A percentile compares a stretch with the other conserved stretches of the same genome.
Conservation (phyloP, 2,888 invertebrate genomes). For the Amblyjoppa fuscipennis region DNA sequence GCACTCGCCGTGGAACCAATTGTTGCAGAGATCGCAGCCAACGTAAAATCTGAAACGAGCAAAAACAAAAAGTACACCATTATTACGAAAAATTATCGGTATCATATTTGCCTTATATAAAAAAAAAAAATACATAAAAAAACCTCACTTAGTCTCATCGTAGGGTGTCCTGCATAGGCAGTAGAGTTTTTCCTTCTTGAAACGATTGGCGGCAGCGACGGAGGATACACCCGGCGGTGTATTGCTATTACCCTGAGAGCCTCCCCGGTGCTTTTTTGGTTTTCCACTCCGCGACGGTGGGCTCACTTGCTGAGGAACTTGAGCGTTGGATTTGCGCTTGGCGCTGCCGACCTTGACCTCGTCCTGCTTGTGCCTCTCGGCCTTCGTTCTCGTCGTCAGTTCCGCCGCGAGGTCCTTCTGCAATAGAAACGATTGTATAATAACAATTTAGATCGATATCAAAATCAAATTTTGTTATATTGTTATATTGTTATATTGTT, state of each 20-base stretch:
- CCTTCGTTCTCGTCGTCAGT: conserved; percentile 90
- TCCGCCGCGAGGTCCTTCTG: conserved; percentile 92
- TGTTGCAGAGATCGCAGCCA: conserved; percentile 98
- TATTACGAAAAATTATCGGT: conserved; percentile 10
- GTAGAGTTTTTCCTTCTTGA: conserved; percentile 93
- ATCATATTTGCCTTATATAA: neutral
- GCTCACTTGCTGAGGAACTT: conserved; percentile 81
- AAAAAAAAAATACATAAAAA: neutral
- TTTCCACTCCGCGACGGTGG: conserved; percentile 80
- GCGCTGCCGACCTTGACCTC: conserved; percentile 89
- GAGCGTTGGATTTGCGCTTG: conserved; percentile 86
- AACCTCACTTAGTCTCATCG: conserved; percentile 94
- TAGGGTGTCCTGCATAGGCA: conserved; percentile 98
- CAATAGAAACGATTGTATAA: conserved; percentile 58
- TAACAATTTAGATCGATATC: neutral
- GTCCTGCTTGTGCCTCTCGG: conserved; percentile 90
- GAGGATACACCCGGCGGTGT: conserved; percentile 78
- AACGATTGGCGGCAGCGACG: conserved; percentile 76
- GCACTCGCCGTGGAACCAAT: conserved; percentile 99
- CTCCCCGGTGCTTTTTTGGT: conserved; percentile 83
- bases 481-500: too few relatives aligned
- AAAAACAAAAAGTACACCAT: conserved; percentile 7
- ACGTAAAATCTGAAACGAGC: conserved; percentile 93
- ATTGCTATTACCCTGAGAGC: conserved; percentile 78
- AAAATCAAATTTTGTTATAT: neutral